These are phyloP conservation scores for Beris morrisii DNA, from an alignment of 2,888 invertebrate species.

Conservation along the genomic window DNA sequence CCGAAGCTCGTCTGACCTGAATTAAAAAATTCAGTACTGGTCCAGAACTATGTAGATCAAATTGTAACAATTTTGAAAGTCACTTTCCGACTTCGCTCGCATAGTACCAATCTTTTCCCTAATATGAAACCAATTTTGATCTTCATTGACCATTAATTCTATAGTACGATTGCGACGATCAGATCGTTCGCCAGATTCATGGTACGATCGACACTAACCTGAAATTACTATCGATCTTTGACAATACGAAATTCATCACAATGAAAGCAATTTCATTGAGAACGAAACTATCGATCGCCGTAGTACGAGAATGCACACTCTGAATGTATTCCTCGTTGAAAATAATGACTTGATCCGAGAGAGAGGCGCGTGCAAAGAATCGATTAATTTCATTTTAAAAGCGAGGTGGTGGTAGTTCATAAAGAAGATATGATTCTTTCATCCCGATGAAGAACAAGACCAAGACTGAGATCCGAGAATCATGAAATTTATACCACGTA, in stretches of 20 bases:
- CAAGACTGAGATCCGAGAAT: neutral
- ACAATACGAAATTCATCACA: conserved; percentile 15
- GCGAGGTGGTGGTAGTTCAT: neutral
- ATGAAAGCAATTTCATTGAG: conserved; percentile 17
- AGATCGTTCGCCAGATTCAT: too few species aligned
- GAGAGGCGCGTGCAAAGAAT: conserved; percentile 39
- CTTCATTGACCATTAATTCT: too few species aligned
- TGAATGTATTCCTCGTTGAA: neutral
- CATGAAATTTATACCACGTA: too few species aligned
- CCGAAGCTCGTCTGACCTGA: too few species aligned
- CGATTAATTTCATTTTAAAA: conserved; percentile 36
- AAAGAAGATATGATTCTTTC: neutral
- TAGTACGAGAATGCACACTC: neutral
- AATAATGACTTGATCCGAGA: conserved; percentile 33
- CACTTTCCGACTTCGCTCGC: too few species aligned
- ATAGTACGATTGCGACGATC: too few species aligned
- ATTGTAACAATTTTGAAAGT: too few species aligned
- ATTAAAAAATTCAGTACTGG: too few species aligned
- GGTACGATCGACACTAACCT: neutral
- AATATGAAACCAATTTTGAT: too few species aligned
- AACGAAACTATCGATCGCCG: conserved; percentile 4
- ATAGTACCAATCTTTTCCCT: too few species aligned
- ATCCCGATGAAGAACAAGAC: neutral
- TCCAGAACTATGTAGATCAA: too few species aligned
- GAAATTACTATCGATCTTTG: neutral